Conservation (phyloP, 1,140 invertebrate genomes). For the Drepana arcuata region DNA sequence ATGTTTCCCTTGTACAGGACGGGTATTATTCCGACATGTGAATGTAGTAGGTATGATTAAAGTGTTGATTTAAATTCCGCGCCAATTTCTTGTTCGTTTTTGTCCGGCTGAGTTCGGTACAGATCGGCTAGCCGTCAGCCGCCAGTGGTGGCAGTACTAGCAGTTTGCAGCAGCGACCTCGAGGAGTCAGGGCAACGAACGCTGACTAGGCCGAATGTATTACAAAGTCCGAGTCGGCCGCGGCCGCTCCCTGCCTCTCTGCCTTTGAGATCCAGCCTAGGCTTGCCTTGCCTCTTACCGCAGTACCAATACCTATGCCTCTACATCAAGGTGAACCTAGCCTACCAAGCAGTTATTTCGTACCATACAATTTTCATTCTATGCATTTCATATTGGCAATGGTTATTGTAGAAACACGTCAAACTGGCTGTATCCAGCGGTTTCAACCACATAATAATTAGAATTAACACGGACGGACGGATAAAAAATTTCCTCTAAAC, state of each 20-base stretch:
- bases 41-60: too few species aligned
- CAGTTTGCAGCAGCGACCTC: neutral
- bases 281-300: slow-evolving; percentile 62
- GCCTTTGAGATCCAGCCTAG: slow-evolving; percentile 59
- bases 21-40: too few species aligned
- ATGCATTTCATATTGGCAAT: too few species aligned
- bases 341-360: too few species aligned
- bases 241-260: slow-evolving; percentile 60
- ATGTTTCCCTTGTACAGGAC: too few species aligned
- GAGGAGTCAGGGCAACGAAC: slow-evolving; percentile 61
- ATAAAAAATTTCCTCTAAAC: too few species aligned
- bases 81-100: slow-evolving; percentile 22
- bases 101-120: slow-evolving; percentile 25
- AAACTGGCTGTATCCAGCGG: too few species aligned
- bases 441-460: too few species aligned
- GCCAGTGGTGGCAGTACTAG: too few species aligned
- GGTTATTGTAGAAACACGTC: too few species aligned
- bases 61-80: slow-evolving; percentile 17
- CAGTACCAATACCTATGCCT: slow-evolving; percentile 40
- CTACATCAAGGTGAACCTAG: slow-evolving; percentile 59
- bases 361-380: too few species aligned
- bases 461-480: too few species aligned
- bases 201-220: slow-evolving; percentile 69
- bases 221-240: slow-evolving; percentile 63
- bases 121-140: slow-evolving; percentile 19